Evolutionary conservation across 2,888 invertebrate species (phyloP), one percentile per base, ranked within the genome.

Genomic region (Acanthosepion lycidas): DNA sequence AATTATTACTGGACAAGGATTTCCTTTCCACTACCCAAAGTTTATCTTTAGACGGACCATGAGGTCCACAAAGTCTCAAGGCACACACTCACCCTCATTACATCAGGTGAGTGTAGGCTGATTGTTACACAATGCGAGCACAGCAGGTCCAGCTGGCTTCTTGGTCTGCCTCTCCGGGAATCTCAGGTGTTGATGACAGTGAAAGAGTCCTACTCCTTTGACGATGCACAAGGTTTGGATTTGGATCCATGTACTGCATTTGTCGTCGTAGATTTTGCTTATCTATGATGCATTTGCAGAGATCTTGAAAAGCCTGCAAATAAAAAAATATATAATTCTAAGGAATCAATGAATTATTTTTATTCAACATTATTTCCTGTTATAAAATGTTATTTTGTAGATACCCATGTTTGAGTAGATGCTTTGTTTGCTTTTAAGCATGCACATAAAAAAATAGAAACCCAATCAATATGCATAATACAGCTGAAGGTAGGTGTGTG

Each of bases 251-350:
- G 26, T 51, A 92, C 28, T 6, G 92, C 48, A 26, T 92, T 49
- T 48, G 51, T 51, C 92, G 92, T 23, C 23, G 49, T 49, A 92
- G 2, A 48, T 49, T 49, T 92, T 92, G 92, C 15, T 92, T 92
- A 26, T 92, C 28, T 28, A 92, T 26, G 26, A 92, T 92, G 15
- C 49, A 26, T n/a, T 92, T 49, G 49, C 92, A 92, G 26, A 92
- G 48, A n/a, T 92, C 49, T 92, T n/a, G 92, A 23, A 92, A 92
- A 92, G 92, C 92, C 92, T 92, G 15, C 49, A 92, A 6, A 15
- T n/a, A 92, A 92, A 92, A 49, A 92, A 42, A 42, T 42, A 42
- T 42, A 42, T 42, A 42, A 2, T 42, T 42, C 2, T 42, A 42
- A 42, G 42, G 42, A 42, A 42, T 42, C 42, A 42, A 42, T 42